A percentile compares a stretch with the other conserved stretches of the same genome.
Conservation (phyloP, 2,797 vertebrate genomes). For the Poeciliopsis gracilis region DNA sequence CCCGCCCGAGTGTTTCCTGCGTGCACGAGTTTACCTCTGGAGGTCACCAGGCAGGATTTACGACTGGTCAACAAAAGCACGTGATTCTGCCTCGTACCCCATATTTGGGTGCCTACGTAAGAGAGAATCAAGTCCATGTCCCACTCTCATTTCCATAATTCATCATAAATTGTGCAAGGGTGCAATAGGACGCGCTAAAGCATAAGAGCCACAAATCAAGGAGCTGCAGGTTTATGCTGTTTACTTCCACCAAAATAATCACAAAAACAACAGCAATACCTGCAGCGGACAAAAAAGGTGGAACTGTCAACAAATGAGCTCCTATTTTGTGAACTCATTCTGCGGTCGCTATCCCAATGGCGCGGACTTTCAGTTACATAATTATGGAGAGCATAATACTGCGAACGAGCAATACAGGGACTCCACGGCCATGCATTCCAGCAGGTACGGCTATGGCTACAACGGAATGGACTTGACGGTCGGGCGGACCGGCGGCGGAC, state of each 20-base stretch:
- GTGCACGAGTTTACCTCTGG: conserved; percentile 99
- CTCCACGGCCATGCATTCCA: conserved; percentile 94
- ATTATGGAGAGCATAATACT: conserved; percentile 98
- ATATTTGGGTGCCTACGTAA: conserved; percentile 99
- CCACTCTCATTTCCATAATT: conserved; percentile 99
- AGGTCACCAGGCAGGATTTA: conserved; percentile 99
- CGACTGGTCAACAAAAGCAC: conserved; percentile 99
- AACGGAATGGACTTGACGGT: conserved; percentile 99
- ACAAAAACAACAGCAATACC: conserved; percentile 66
- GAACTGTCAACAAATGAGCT: conserved; percentile 98
- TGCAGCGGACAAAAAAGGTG: conserved; percentile 56
- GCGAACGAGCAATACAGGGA: conserved; percentile 97
- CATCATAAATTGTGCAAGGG: conserved; percentile 99
- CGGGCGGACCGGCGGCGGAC: conserved; percentile 89
- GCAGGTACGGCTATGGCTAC: conserved; percentile 98
- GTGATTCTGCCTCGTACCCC: conserved; percentile 97
- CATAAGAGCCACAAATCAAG: conserved; percentile 99
- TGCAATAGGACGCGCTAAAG: conserved; percentile 99
- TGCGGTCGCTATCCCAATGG: conserved; percentile 99
- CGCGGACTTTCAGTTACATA: conserved; percentile 99
- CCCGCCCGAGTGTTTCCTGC: conserved; percentile 91
- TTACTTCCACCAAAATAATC: conserved; percentile 75
- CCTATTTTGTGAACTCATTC: conserved; percentile 99
- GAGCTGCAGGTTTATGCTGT: conserved; percentile 87
- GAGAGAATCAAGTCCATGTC: conserved; percentile 99